These are phyloP conservation scores for Rhimphoctona megacephalus DNA, from an alignment of 2,888 invertebrate species.

Conservation along the genomic window DNA sequence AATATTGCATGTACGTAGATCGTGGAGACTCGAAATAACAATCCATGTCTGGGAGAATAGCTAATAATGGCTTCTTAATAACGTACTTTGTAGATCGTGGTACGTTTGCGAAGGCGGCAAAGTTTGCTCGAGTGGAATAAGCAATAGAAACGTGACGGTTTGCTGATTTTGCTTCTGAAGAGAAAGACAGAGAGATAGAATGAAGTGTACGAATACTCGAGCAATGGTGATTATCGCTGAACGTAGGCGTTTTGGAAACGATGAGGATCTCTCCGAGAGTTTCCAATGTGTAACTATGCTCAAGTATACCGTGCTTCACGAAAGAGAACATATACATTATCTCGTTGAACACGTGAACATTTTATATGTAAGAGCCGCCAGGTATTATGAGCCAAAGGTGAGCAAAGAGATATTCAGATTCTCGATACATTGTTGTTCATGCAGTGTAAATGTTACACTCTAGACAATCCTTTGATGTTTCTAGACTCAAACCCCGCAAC, in stretches of 20 bases:
- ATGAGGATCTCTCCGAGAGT: slow-evolving; percentile 30
- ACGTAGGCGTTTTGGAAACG: slow-evolving; percentile 51
- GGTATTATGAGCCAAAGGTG: slow-evolving; percentile 54
- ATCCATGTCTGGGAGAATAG: slow-evolving; percentile 26
- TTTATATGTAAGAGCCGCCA: slow-evolving; percentile 39
- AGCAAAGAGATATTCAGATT: slow-evolving; percentile 17
- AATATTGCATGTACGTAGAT: slow-evolving; percentile 16
- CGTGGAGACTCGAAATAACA: slow-evolving; percentile 26
- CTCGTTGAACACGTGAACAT: slow-evolving; percentile 33
- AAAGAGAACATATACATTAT: slow-evolving; percentile 39
- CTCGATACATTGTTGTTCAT: slow-evolving; percentile 16
- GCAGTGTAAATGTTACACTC: slow-evolving; percentile 16
- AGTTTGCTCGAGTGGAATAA: slow-evolving; percentile 52
- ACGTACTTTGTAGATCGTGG: slow-evolving; percentile 27
- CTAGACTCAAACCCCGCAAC: not conserved
- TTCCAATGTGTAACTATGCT: slow-evolving; percentile 32
- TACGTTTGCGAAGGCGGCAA: slow-evolving; percentile 42
- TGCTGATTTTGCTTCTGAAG: slow-evolving; percentile 53
- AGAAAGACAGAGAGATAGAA: not conserved
- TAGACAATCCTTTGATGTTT: not conserved
- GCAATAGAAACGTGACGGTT: slow-evolving; percentile 44
- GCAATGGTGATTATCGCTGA: slow-evolving; percentile 58
- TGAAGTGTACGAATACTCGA: slow-evolving; percentile 24
- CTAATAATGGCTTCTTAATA: slow-evolving; percentile 56
- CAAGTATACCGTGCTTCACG: slow-evolving; percentile 12